Evolutionary conservation across 2,113 vertebrate genomes (phyloP), one percentile per base, ranked within the genome.

Genomic region (Sapayoa aenigma): DNA sequence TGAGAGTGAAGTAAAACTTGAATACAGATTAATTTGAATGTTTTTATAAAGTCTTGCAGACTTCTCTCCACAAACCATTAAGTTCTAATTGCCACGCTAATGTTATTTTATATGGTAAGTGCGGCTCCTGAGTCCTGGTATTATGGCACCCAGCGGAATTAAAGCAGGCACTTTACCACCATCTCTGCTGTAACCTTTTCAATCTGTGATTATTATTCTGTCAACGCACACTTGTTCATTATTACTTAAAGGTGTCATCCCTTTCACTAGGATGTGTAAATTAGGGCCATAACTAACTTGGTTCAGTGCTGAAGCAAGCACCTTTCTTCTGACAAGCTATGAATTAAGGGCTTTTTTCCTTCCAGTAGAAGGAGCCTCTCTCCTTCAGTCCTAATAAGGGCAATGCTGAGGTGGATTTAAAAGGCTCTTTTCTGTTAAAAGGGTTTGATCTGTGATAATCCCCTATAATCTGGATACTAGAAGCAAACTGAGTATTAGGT

Each of bases 51-150:
- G 82, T 77, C 90, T 95, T 90, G 84, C 41, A 95, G 89, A 82
- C 66, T 94, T 97, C 78, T 82, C 30, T 96, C 63, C 73, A 95
- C 89, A 96, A 96, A 82, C 95, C 82, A 89, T 97, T 96, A 95
- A 94, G 84, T 89, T 79, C 59, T 97, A 97, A 97, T 97, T 96
- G 93, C 86, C 94, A 84, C 59, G 77, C 91, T 97, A 97, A 97
- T 95, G 92, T 97, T 97, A 95, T 97, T 97, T 96, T 95, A 95
- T 93, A 92, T 78, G 80, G 91, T 94, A 96, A 97, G 88, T 77
- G 87, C 60, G 83, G 87, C 33, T 96, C 74, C 79, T 0, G 1
- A 85, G 47, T 87, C 73, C 73, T 65, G 59, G 24, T 89, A 55
- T 96, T 95, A 96, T 16, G 52, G 74, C 59, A 95, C 96, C 94